Evolutionary conservation across 2,888 invertebrate species (phyloP).

Genomic region (Parapristionchus giblindavisi): DNA sequence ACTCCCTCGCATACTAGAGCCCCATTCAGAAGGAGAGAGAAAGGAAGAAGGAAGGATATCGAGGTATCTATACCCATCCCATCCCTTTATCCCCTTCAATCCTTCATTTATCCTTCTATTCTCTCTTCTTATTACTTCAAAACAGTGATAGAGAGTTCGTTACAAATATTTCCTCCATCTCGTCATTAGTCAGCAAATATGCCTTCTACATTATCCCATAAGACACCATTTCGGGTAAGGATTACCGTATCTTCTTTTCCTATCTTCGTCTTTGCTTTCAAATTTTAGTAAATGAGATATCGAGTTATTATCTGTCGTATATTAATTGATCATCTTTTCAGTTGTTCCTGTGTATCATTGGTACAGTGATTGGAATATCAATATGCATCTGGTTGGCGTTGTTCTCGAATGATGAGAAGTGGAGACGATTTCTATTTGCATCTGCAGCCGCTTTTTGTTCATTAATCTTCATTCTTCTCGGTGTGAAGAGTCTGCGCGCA

Average conservation of each 20-base stretch:
- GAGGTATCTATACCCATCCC: too few relatives aligned
- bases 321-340: constrained; percentile 47
- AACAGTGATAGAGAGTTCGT: too few relatives aligned
- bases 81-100: too few relatives aligned
- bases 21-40: too few relatives aligned
- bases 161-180: not conserved
- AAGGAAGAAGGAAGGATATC: too few relatives aligned
- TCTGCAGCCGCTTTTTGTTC: constrained; percentile 58
- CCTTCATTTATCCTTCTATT: too few relatives aligned
- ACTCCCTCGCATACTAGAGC: too few relatives aligned
- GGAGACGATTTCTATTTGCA: constrained; percentile 55
- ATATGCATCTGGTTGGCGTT: constrained; percentile 58
- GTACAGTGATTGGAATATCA: constrained; percentile 56
- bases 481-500: constrained; percentile 52
- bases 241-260: not conserved
- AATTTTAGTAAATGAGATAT: too few relatives aligned
- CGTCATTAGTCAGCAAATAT: not conserved
- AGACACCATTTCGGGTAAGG: constrained; percentile 1
- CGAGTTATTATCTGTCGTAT: too few relatives aligned
- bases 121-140: too few relatives aligned
- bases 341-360: constrained; percentile 59
- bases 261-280: too few relatives aligned
- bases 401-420: constrained; percentile 51
- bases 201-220: constrained; percentile 6
- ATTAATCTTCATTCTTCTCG: constrained; percentile 58